A percentile compares a stretch with the other conserved stretches of the same genome.
phyloP scores from a whole-genome alignment of 2,113 vertebrate species.

The Nicator chloris region DNA sequence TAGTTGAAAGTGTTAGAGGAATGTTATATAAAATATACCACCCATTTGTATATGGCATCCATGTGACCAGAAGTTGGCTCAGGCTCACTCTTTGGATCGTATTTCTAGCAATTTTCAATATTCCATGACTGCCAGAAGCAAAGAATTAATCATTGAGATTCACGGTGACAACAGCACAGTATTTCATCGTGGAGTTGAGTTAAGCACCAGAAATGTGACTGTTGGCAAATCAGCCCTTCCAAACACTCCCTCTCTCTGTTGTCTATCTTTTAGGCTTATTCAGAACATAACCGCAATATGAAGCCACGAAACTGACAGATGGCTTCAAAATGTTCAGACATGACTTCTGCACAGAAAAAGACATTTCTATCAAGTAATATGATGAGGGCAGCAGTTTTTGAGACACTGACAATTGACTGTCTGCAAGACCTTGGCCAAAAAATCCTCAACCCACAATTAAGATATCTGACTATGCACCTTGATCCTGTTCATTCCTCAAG shows the following conservation, averaged over 20 bases:
- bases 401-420: neutral
- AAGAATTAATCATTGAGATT: constrained; percentile 37
- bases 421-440: neutral
- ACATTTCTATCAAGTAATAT: neutral
- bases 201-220: constrained; percentile 11
- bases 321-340: neutral
- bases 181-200: neutral
- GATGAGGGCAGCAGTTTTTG: neutral
- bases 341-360: neutral
- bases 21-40: neutral
- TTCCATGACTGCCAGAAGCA: constrained; percentile 4
- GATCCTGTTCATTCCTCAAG: neutral
- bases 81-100: neutral
- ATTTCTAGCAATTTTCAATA: constrained; percentile 30
- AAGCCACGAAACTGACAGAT: neutral
- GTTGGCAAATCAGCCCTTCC: neutral
- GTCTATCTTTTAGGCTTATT: neutral
- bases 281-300: neutral
- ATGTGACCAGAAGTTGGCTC: neutral
- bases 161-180: neutral
- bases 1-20: neutral
- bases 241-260: neutral
- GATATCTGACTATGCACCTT: neutral
- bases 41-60: neutral
- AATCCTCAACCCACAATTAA: accelerated